Conservation (phyloP, 2,888 invertebrate genomes). For the Anorthoa munda region DNA sequence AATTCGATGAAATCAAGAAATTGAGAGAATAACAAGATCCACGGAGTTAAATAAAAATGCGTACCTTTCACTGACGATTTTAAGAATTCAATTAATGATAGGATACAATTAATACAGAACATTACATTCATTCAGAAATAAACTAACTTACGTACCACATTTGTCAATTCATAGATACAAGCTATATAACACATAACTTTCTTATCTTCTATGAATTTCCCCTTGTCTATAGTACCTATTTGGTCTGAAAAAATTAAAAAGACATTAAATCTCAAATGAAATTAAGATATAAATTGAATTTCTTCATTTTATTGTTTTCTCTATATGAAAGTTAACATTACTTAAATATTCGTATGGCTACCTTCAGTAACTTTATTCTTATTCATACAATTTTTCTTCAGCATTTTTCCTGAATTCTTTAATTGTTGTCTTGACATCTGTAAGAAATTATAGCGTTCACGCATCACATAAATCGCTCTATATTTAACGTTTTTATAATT, state of each 20-base stretch:
- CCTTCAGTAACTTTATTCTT: constrained; percentile 89
- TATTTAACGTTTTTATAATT: background rate
- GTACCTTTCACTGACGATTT: background rate
- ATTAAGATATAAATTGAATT: too few relatives aligned
- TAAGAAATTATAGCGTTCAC: constrained; percentile 29
- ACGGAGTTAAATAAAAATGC: too few relatives aligned
- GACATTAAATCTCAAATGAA: too few relatives aligned
- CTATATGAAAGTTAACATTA: background rate
- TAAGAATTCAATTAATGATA: background rate
- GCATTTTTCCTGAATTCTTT: constrained; percentile 90
- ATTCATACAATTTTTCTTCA: constrained; percentile 92
- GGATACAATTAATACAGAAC: too few relatives aligned
- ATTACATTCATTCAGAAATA: background rate
- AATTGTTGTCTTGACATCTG: constrained; percentile 91
- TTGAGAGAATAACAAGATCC: background rate
- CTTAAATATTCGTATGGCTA: constrained; percentile 63
- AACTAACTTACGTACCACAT: constrained; percentile 76
- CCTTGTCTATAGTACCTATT: constrained; percentile 82
- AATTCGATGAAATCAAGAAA: background rate
- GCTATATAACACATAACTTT: constrained; percentile 88
- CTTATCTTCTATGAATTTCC: constrained; percentile 83
- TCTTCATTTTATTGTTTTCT: background rate
- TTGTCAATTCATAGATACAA: constrained; percentile 84
- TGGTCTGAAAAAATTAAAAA: constrained; percentile 75
- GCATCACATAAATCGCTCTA: background rate